Base-by-base conservation (phyloP, 2,113 vertebrate species). In the Scomber japonicus region DNA sequence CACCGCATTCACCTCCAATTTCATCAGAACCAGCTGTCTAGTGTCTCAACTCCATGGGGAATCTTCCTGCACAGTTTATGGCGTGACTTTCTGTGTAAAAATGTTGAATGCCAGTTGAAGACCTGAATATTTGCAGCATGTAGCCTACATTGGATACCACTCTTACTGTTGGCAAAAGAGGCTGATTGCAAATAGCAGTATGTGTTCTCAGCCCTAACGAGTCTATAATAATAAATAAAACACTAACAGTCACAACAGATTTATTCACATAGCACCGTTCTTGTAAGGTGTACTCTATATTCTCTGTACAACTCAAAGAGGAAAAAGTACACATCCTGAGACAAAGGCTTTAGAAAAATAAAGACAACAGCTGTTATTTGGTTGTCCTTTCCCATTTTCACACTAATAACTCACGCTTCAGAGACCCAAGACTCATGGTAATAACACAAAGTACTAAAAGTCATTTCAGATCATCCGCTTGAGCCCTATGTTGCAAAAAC, bases 371-470 rank as follows among this genome's bases (percentile, higher is more conserved):
- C 15, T 55, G 73, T 50, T 62, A 76, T 27, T 27, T 27, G 24
- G 24, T 27, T 68, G 66, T 69, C 56, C 35, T 65, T 64, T 83
- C 50, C 73, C 46, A 85, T 80, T 53, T 65, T 48, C 69, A 50
- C 19, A 55, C 0, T 57, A 73, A 84, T 75, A 75, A 78, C 72
- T 71, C 71, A 73, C 66, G 68, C 70, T 64, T 50, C 51, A n/a
- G 50, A 69, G 21, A 56, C 67, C 19, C 24, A 11, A 4, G 30
- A 57, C 68, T 51, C 30, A 9, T 0, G 0, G n/a, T 69, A 60
- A 72, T 62, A 71, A 75, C 64, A 51, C 14, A 65, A 57, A 59
- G 51, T n/a, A 63, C 69, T 24, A 55, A 61, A 56, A 61, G 72
- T 63, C 63, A 54, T 49, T 77, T 73, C 64, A 53, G n/a, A 83